Percentiles rank a stretch among this genome's conserved stretches.
These are phyloP conservation scores for Tenthredo scrophulariae DNA, from an alignment of 2,888 invertebrate genomes.

Conservation along the genomic window DNA sequence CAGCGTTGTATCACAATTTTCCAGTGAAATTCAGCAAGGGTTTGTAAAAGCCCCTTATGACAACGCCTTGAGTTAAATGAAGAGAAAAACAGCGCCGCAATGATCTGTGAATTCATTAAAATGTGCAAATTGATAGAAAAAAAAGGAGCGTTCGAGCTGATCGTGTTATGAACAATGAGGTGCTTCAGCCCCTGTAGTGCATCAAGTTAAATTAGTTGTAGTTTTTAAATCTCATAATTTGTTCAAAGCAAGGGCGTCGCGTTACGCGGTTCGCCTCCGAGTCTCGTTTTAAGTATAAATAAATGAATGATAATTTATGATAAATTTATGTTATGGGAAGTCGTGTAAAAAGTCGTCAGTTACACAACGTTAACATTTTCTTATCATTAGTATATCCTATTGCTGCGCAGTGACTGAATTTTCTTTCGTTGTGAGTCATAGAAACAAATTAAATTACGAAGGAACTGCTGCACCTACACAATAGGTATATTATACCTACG, in stretches of 20 bases:
- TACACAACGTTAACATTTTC: conserved; percentile 7
- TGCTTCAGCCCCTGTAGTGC: neutral
- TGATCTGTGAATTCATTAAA: neutral
- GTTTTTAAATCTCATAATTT: conserved; percentile 6
- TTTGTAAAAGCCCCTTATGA: neutral
- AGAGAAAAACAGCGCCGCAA: neutral
- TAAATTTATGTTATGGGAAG: neutral
- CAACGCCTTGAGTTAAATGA: neutral
- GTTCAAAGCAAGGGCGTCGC: conserved; percentile 7
- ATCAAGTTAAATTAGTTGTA: neutral
- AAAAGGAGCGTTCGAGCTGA: neutral
- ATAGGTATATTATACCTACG: neutral
- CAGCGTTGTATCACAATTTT: neutral
- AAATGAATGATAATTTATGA: conserved; percentile 22
- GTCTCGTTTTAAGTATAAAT: neutral
- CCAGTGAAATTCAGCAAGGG: neutral
- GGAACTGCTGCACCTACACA: neutral
- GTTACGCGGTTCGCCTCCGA: conserved; percentile 1
- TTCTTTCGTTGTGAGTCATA: conserved; percentile 12
- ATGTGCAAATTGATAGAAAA: neutral
- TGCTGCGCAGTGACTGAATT: neutral
- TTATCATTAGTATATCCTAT: neutral
- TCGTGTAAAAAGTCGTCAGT: conserved; percentile 14
- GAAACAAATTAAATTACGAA: neutral
- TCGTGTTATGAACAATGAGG: neutral